Evolutionary conservation across 2,113 vertebrate genomes (phyloP), one percentile per base, ranked within the genome.

Genomic region (Philantomba maxwellii): DNA sequence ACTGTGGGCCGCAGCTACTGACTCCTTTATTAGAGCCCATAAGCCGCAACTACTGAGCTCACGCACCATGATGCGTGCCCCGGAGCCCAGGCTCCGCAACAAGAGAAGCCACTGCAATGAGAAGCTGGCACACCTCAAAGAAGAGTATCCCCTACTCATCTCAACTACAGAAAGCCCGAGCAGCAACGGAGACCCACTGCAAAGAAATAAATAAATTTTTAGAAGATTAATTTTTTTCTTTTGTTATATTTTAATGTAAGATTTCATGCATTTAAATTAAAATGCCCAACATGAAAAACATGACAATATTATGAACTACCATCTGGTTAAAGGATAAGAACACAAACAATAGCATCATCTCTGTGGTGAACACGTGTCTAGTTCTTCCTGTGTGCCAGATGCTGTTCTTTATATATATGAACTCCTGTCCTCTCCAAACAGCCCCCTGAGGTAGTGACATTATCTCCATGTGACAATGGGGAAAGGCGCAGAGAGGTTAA

Each of bases 161-260:
- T 2, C 23, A 26, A 75, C 70, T 43, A 43, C 12, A 75, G 36
- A 75, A 26, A 43, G 70, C 70, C 12, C 6, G 1, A 25, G 70
- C 70, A 75, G 70, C 70, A 26, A 14, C 1, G 6, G 3, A 75
- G 36, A 43, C 36, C 23, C 36, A 43, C 23, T 4, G 6, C 39
- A 75, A 43, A 43, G 19, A 73, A 73, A 73, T 2, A 75, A 75
- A 75, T 7, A 26, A 26, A 43, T 26, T 26, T 25, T 43, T 75
- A 43, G 36, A 14, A 75, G 6, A 75, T 64, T 19, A 60, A 45
- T 13, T 43, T 51, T 51, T 55, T 78, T 86, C 33, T 36, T 82
- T 91, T 75, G 90, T 77, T 87, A 78, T 58, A 83, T 83, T 43
- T 93, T 78, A 90, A 51, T 53, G 30, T 49, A 81, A 36, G 80